Evolutionary conservation across 2,797 vertebrate genomes (phyloP).

Genomic region (Xenopus petersii): DNA sequence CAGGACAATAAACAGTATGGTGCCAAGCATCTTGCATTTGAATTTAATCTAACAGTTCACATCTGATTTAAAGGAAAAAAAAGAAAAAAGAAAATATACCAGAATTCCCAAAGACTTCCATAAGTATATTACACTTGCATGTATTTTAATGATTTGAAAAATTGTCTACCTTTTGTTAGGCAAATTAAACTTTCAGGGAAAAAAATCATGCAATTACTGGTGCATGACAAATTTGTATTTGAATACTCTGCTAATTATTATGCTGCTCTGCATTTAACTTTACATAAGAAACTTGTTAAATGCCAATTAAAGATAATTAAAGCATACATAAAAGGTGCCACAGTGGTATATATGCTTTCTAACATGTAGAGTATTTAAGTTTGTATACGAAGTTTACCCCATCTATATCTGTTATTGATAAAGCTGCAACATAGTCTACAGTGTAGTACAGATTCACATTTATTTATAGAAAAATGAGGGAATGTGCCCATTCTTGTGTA

Average conservation of each 20-base stretch:
- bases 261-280: conserved; percentile 47
- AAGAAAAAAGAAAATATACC: conserved; percentile 2
- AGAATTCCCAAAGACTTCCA: not conserved
- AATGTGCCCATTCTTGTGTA: no score
- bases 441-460: not conserved
- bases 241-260: conserved; percentile 49
- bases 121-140: conserved; percentile 10
- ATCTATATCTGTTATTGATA: not conserved
- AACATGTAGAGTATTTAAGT: conserved; percentile 26
- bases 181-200: conserved; percentile 32
- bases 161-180: conserved; percentile 31
- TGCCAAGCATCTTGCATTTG: not conserved
- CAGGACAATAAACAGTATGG: not conserved
- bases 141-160: conserved; percentile 26
- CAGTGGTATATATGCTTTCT: not conserved
- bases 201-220: conserved; percentile 42
- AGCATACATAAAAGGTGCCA: conserved; percentile 26
- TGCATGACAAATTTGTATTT: conserved; percentile 49
- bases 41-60: not conserved
- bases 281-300: conserved; percentile 45
- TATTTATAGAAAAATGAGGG: no score
- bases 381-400: not conserved
- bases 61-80: conserved; percentile 3
- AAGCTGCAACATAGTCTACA: not conserved
- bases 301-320: conserved; percentile 49